Conservation (phyloP, 2,888 invertebrate genomes). For the Megastigmus dorsalis region DNA sequence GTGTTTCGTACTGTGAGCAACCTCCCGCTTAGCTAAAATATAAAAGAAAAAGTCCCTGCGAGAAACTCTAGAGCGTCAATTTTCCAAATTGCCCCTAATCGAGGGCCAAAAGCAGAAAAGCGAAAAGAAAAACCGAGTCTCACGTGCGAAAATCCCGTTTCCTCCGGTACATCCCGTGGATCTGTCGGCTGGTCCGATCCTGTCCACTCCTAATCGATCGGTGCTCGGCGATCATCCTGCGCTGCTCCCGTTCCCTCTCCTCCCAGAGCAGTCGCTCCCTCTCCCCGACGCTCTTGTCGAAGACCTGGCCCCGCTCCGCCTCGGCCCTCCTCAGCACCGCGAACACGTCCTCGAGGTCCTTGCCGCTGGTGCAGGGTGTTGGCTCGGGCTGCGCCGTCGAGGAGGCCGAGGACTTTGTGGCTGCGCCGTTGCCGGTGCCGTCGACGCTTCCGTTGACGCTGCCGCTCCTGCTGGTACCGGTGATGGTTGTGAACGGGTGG, state of each 20-base stretch:
- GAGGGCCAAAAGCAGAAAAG: too few relatives aligned
- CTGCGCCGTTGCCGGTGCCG: not conserved
- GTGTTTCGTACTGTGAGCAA: too few relatives aligned
- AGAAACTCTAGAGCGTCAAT: too few relatives aligned
- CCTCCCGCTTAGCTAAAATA: too few relatives aligned
- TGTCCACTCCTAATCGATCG: not conserved
- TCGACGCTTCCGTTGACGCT: not conserved
- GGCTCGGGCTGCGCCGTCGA: not conserved
- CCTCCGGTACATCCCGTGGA: not conserved
- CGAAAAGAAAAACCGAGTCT: too few relatives aligned
- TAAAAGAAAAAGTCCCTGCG: too few relatives aligned
- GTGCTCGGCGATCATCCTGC: not conserved
- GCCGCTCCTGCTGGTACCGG: slow-evolving; percentile 39
- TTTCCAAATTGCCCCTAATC: too few relatives aligned
- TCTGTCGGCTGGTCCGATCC: not conserved
- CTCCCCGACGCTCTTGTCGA: slow-evolving; percentile 46
- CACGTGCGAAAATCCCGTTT: slow-evolving; percentile 5
- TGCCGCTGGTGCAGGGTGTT: slow-evolving; percentile 49
- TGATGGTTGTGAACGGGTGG: too few relatives aligned
- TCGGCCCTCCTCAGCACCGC: slow-evolving; percentile 55
- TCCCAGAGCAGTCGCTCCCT: slow-evolving; percentile 13
- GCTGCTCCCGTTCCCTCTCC: not conserved
- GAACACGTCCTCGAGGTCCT: slow-evolving; percentile 58
- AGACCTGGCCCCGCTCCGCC: slow-evolving; percentile 50
- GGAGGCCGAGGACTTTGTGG: too few relatives aligned